phyloP scores from a whole-genome alignment of 2,797 vertebrate genomes.

The Schizopygopsis pylzovi region DNA sequence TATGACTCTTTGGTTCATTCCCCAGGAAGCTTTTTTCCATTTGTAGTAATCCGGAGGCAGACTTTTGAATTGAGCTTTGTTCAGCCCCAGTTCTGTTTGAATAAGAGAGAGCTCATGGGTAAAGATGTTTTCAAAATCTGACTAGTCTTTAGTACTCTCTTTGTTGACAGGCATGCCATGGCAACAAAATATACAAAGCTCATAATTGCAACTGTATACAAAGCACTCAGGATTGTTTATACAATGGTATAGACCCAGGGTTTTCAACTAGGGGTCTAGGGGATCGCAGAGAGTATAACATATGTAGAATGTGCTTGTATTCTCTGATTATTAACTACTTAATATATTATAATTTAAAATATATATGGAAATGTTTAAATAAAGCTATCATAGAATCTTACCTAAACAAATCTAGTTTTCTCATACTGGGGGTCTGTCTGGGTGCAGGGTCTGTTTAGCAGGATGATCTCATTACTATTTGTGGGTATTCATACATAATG shows the following conservation, averaged over 20 bases:
- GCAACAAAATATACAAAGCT: slow-evolving; percentile 33
- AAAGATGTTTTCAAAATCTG: slow-evolving; percentile 69
- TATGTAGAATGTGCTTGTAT: not conserved
- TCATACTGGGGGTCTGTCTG: not conserved
- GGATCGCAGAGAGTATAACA: not conserved
- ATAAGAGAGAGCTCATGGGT: slow-evolving; percentile 71
- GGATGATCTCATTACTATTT: not conserved
- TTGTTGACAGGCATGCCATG: not conserved
- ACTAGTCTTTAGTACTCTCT: not conserved
- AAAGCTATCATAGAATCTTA: not conserved
- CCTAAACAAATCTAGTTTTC: not conserved
- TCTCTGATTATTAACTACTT: not conserved
- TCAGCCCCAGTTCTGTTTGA: slow-evolving; percentile 75
- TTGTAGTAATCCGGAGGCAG: slow-evolving; percentile 63
- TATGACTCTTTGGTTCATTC: slow-evolving; percentile 50
- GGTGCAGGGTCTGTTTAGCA: not conserved
- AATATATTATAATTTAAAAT: not conserved
- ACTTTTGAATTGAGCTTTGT: slow-evolving; percentile 76
- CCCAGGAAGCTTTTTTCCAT: slow-evolving; percentile 75
- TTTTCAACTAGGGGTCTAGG: not conserved
- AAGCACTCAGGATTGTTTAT: slow-evolving; percentile 10
- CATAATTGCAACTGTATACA: slow-evolving; percentile 26
- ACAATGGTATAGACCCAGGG: slow-evolving; percentile 11
- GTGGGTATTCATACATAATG: not conserved
- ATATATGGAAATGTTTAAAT: not conserved